phyloP scores from a whole-genome alignment of 2,888 invertebrate genomes.

The Andrena hattorfiana region DNA sequence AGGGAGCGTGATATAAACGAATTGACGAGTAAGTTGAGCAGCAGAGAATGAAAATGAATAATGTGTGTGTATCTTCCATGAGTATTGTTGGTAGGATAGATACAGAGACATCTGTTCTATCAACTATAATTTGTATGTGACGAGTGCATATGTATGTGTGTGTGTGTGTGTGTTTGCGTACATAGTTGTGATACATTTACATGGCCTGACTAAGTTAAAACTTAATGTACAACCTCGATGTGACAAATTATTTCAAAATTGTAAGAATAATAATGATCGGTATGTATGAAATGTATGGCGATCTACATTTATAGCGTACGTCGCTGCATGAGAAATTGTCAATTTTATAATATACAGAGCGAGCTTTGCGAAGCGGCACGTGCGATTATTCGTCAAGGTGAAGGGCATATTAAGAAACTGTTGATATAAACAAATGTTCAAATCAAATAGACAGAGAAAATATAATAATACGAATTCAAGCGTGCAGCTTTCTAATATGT shows the following conservation, averaged over 20 bases:
- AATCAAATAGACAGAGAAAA: not conserved
- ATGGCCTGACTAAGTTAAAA: constrained; percentile 57
- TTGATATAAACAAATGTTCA: not conserved
- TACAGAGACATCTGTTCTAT: no score
- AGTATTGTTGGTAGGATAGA: not conserved
- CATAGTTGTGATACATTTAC: constrained; percentile 62
- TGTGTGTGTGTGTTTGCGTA: constrained; percentile 52
- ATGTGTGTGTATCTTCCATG: constrained; percentile 50
- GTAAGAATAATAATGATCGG: constrained; percentile 11
- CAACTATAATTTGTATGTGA: constrained; percentile 36
- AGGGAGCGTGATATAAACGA: constrained; percentile 42
- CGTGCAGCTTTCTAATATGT: not conserved
- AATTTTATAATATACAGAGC: constrained; percentile 56
- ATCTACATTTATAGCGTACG: constrained; percentile 41
- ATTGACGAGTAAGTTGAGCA: constrained; percentile 43
- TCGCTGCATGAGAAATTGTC: constrained; percentile 50
- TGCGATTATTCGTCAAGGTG: not conserved
- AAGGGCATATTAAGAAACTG: not conserved
- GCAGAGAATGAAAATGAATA: constrained; percentile 47
- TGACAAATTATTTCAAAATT: constrained; percentile 28
- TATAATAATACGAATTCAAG: not conserved
- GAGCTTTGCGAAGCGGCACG: not conserved
- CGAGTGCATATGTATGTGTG: constrained; percentile 37
- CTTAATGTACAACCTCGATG: constrained; percentile 21
- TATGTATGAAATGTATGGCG: constrained; percentile 22